phyloP scores from a whole-genome alignment of 2,888 invertebrate genomes.

The Palloptera scutellata region DNA sequence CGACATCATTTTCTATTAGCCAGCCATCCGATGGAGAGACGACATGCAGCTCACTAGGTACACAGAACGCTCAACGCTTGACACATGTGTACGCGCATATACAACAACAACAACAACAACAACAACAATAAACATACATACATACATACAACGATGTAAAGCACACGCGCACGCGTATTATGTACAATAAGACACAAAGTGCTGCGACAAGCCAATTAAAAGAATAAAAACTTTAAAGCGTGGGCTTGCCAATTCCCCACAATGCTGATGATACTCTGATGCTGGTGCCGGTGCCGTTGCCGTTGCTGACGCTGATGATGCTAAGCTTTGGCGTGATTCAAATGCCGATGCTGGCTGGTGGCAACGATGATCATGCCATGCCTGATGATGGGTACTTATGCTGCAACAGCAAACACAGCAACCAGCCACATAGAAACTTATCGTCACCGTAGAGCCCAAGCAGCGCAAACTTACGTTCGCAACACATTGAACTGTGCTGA shows the following conservation, averaged over 20 bases:
- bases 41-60: constrained; percentile 20
- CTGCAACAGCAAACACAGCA: constrained; percentile 10
- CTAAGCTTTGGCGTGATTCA: constrained; percentile 24
- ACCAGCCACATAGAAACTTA: background rate
- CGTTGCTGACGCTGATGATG: constrained; percentile 6
- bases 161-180: constrained; percentile 10
- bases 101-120: constrained; percentile 20
- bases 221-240: constrained; percentile 45
- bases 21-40: constrained; percentile 19
- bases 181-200: constrained; percentile 43
- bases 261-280: constrained; percentile 43
- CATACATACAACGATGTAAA: constrained; percentile 19
- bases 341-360: constrained; percentile 45
- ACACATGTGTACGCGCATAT: background rate
- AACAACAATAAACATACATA: constrained; percentile 13
- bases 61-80: too few species aligned
- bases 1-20: constrained; percentile 63
- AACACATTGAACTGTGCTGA: too few species aligned
- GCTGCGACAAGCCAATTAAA: constrained; percentile 61
- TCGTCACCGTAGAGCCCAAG: background rate
- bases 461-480: background rate
- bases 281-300: constrained; percentile 3
- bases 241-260: constrained; percentile 49
- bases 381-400: constrained; percentile 19
- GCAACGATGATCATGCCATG: constrained; percentile 43